Base-by-base conservation (phyloP, 2,888 invertebrate genomes). In the Acrobasis consociella region DNA sequence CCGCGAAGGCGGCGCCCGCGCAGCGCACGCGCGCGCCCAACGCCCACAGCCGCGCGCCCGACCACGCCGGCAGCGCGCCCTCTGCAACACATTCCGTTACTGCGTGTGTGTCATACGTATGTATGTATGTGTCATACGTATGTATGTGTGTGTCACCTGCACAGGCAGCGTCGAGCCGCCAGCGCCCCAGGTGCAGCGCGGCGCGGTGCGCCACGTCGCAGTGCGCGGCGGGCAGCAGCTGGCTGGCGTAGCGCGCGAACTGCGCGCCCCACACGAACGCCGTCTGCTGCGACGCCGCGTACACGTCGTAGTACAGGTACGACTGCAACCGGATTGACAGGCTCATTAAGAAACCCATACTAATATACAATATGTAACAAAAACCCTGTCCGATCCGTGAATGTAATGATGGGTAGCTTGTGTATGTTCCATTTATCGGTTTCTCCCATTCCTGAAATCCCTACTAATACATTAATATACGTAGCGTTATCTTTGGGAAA, bases 121-220 rank as follows among this genome's bases (percentile, higher is more conserved):
- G n/a, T n/a, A n/a, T n/a, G n/a, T n/a, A n/a, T n/a, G n/a, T n/a
- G n/a, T n/a, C n/a, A n/a, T n/a, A n/a, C n/a, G n/a, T n/a, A n/a
- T n/a, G n/a, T n/a, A n/a, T n/a, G n/a, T n/a, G n/a, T n/a, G n/a
- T 5, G 39, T 50, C 38, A 66, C 73, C 74, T 61, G 60, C 16
- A 31, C 49, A 51, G 0, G 55, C 31, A 11, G 16, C 56, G 39
- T 76, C 72, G 0, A 50, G 60, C 2, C 93, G 95, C 84, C 97
- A 98, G 64, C 94, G 92, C 5, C 99, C 99, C 58, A 99, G 94
- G 87, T 99, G 99, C 58, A 97, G 87, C 0, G 98, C 96, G 64
- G 98, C 96, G 74, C 97, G 94, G 85, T 99, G 99, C 66, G 99
- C 92, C 46, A 97, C 95, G 91, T 99, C 99, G 78, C 97, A 96